phyloP scores from a whole-genome alignment of 2,113 vertebrate species.

The Erpornis zantholeuca region DNA sequence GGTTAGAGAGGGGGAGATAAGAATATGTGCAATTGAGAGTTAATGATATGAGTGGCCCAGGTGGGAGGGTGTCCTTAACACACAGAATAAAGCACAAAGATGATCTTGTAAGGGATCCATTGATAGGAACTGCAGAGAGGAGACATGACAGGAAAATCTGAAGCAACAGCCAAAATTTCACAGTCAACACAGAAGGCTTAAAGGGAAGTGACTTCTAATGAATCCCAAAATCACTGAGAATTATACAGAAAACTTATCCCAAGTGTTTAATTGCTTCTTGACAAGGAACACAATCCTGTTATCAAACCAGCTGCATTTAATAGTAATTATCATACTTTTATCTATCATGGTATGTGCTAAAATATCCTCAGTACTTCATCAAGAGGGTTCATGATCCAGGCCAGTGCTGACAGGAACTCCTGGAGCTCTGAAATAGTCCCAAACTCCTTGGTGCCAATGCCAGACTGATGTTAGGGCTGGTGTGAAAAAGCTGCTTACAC shows the following conservation, averaged over 20 bases:
- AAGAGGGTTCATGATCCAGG: not conserved
- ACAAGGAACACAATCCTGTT: not conserved
- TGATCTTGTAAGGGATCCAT: not conserved
- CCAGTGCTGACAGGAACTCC: not conserved
- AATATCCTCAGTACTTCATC: not conserved
- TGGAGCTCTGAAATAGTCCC: not conserved
- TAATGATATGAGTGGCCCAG: not conserved
- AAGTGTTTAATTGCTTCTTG: slow-evolving; percentile 3
- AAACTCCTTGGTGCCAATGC: not conserved
- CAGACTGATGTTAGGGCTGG: not conserved
- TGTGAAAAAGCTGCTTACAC: not conserved
- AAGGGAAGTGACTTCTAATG: not conserved
- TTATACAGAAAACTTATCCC: not conserved
- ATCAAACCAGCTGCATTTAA: not conserved
- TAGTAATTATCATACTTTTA: not conserved
- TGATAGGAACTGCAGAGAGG: not conserved
- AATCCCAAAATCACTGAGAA: slow-evolving; percentile 11
- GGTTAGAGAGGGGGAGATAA: not conserved
- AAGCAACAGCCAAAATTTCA: slow-evolving; percentile 23
- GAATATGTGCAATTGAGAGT: not conserved
- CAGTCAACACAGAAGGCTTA: not conserved
- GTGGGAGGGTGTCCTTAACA: not conserved
- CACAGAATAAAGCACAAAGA: not conserved
- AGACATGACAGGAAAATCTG: not conserved
- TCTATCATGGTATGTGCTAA: not conserved